Conservation (phyloP, 2,113 vertebrate genomes). For the Pungitius pungitius region DNA sequence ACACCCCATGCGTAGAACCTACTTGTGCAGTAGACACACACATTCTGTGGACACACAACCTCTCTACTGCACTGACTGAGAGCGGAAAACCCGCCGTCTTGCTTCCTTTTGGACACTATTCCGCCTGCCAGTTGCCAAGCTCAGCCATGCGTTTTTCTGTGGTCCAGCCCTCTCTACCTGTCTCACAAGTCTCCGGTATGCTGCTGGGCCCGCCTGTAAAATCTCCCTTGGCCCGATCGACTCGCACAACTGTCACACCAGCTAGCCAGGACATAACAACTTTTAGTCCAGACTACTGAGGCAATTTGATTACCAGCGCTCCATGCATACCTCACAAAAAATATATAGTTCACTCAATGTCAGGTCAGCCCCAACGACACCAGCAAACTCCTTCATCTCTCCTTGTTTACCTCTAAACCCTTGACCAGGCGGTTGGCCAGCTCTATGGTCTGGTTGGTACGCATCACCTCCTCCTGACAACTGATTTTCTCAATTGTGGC, state of each 20-base stretch:
- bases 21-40: neutral
- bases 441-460: conserved; percentile 80
- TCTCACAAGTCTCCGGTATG: conserved; percentile 71
- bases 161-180: conserved; percentile 77
- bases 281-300: conserved; percentile 62
- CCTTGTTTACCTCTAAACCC: conserved; percentile 82
- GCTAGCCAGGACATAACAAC: conserved; percentile 64
- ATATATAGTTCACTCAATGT: conserved; percentile 50
- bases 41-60: conserved; percentile 7
- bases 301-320: conserved; percentile 54
- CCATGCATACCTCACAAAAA: conserved; percentile 48
- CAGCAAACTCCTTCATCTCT: conserved; percentile 35
- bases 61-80: conserved; percentile 28
- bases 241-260: conserved; percentile 55
- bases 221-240: conserved; percentile 50
- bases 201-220: conserved; percentile 68
- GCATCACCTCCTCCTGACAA: conserved; percentile 83
- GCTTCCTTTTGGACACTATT: conserved; percentile 70
- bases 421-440: conserved; percentile 83
- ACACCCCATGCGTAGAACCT: neutral
- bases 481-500: conserved; percentile 81
- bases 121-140: conserved; percentile 72
- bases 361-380: conserved; percentile 49
- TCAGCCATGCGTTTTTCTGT: conserved; percentile 77
- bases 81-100: conserved; percentile 37